Evolutionary conservation across 1,140 invertebrate species (phyloP).

Genomic region (Plutomurus gul): DNA sequence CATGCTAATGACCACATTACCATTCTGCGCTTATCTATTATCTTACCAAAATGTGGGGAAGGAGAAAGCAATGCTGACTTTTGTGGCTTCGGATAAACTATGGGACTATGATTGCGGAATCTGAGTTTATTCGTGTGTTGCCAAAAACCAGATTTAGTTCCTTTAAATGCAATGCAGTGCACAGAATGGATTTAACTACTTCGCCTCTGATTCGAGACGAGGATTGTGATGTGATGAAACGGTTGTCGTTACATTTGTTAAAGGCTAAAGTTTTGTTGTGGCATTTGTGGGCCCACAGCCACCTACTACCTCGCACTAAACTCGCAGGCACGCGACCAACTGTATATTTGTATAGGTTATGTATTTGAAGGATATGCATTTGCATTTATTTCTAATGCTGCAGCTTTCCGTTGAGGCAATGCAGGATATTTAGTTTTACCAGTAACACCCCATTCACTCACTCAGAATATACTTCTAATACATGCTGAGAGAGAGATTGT

Average conservation of each 20-base stretch:
- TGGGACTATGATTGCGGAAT: not conserved
- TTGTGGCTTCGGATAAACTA: not conserved
- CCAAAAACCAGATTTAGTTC: not conserved
- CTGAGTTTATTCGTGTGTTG: not conserved
- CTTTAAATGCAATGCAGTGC: too few relatives aligned
- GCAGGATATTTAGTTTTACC: too few relatives aligned
- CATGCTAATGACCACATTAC: conserved; percentile 30
- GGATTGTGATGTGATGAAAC: not conserved
- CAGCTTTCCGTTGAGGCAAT: not conserved
- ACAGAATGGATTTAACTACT: not conserved
- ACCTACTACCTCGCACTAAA: not conserved
- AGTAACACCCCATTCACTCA: too few relatives aligned
- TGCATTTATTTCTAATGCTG: not conserved
- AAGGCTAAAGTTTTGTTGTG: not conserved
- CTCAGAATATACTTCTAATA: too few relatives aligned
- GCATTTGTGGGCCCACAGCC: not conserved
- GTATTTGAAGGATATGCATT: not conserved
- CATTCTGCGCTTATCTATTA: conserved; percentile 27
- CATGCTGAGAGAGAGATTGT: too few relatives aligned
- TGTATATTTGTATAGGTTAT: too few relatives aligned
- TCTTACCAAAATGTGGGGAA: conserved; percentile 1
- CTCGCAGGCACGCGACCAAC: too few relatives aligned
- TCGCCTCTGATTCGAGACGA: not conserved
- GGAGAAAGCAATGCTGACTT: not conserved
- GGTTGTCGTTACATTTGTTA: not conserved